Conservation (phyloP, 2,797 vertebrate species). For the Acrossocheilus wenchowensis region DNA sequence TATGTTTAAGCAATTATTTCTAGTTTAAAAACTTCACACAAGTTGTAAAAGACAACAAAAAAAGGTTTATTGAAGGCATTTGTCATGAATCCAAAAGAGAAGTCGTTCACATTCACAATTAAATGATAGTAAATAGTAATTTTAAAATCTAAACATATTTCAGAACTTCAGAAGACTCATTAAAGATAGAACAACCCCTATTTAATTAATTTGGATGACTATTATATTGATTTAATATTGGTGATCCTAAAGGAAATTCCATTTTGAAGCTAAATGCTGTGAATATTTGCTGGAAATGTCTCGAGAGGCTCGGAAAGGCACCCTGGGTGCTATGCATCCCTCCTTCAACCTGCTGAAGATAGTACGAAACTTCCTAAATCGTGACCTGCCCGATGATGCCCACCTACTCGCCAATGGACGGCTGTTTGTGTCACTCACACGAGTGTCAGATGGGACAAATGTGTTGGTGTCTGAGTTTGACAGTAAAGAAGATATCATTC, state of each 20-base stretch:
- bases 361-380: constrained; percentile 72
- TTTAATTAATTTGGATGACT: neutral
- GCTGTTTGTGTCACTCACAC: constrained; percentile 86
- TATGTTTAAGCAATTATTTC: constrained; percentile 62
- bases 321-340: constrained; percentile 83
- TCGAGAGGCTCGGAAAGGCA: constrained; percentile 76
- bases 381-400: constrained; percentile 79
- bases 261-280: constrained; percentile 75
- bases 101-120: neutral
- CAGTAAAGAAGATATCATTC: constrained; percentile 87
- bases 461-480: constrained; percentile 85
- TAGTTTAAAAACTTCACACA: neutral
- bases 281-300: constrained; percentile 73
- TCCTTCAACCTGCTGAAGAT: constrained; percentile 78
- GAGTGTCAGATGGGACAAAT: constrained; percentile 85
- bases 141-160: neutral
- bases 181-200: neutral
- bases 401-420: constrained; percentile 80
- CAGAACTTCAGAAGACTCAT: neutral
- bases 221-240: neutral
- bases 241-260: constrained; percentile 16
- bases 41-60: neutral
- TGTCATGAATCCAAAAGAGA: neutral
- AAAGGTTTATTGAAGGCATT: neutral
- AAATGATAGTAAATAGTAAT: neutral